These are phyloP conservation scores for Holotrichia oblita DNA, from an alignment of 1,140 invertebrate species.

Conservation along the genomic window DNA sequence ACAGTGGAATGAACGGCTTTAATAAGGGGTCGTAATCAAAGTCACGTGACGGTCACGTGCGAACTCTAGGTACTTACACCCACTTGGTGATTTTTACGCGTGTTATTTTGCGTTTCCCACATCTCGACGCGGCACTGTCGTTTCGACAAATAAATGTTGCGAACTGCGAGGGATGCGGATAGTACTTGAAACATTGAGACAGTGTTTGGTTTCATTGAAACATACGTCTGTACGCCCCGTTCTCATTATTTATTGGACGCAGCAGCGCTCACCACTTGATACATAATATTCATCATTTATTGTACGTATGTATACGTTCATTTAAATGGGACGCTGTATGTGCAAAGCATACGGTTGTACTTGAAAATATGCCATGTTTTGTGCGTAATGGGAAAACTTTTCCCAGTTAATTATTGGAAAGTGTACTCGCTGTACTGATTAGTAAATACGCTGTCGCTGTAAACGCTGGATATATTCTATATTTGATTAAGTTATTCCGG, in stretches of 20 bases:
- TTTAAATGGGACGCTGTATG: slow-evolving; percentile 16
- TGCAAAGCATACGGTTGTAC: slow-evolving; percentile 9
- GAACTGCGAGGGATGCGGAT: neutral
- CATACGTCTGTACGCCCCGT: slow-evolving; percentile 20
- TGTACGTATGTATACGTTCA: slow-evolving; percentile 24
- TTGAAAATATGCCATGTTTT: slow-evolving; percentile 32
- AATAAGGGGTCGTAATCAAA: slow-evolving; percentile 43
- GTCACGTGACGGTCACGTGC: slow-evolving; percentile 43
- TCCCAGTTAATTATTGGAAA: slow-evolving; percentile 28
- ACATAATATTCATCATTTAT: slow-evolving; percentile 33
- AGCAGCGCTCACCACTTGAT: slow-evolving; percentile 26
- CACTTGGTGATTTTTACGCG: slow-evolving; percentile 44
- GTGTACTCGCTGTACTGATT: neutral
- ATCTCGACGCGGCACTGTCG: slow-evolving; percentile 29
- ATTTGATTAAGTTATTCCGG: neutral
- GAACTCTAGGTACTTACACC: slow-evolving; percentile 40
- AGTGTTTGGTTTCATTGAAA: slow-evolving; percentile 35
- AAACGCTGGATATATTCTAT: neutral
- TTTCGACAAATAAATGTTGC: slow-evolving; percentile 35
- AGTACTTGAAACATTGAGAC: slow-evolving; percentile 33
- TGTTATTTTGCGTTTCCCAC: slow-evolving; percentile 44
- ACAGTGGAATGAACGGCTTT: slow-evolving; percentile 30
- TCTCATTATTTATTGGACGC: slow-evolving; percentile 27
- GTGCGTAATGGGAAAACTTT: slow-evolving; percentile 32
- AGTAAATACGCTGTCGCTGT: neutral